phyloP scores from a whole-genome alignment of 1,140 invertebrate species.

The Coenobita brevimanus region DNA sequence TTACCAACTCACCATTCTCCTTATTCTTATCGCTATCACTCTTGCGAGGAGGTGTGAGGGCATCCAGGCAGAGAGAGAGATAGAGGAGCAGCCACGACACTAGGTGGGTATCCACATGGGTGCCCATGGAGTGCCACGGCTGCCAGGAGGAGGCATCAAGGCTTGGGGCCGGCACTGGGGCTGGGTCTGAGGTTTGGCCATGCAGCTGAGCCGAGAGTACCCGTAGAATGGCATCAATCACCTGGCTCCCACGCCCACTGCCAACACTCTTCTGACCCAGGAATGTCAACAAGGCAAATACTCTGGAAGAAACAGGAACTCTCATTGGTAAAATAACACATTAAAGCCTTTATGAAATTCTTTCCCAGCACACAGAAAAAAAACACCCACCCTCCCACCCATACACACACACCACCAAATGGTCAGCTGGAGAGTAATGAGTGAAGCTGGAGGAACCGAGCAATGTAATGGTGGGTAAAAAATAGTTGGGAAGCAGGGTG shows the following conservation, averaged over 20 bases:
- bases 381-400: too few species aligned
- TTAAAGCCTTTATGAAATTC: background rate
- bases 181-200: background rate
- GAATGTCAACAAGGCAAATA: conserved; percentile 90
- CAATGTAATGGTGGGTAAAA: too few species aligned
- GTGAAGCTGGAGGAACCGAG: too few species aligned
- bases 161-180: background rate
- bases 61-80: conserved; percentile 83
- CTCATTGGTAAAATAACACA: background rate
- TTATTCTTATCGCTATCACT: conserved; percentile 70
- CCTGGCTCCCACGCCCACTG: conserved; percentile 69
- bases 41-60: conserved; percentile 72
- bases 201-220: conserved; percentile 74
- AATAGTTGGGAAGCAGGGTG: too few species aligned
- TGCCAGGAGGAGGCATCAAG: background rate
- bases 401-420: too few species aligned
- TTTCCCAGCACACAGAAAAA: too few species aligned
- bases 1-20: conserved; percentile 57
- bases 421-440: too few species aligned
- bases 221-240: conserved; percentile 73
- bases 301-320: conserved; percentile 76
- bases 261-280: conserved; percentile 87
- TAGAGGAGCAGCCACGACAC: conserved; percentile 88
- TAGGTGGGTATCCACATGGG: conserved; percentile 79
- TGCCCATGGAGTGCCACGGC: conserved; percentile 68